These are phyloP conservation scores for Hippocampus zosterae DNA, from an alignment of 2,113 vertebrate species.

Conservation along the genomic window DNA sequence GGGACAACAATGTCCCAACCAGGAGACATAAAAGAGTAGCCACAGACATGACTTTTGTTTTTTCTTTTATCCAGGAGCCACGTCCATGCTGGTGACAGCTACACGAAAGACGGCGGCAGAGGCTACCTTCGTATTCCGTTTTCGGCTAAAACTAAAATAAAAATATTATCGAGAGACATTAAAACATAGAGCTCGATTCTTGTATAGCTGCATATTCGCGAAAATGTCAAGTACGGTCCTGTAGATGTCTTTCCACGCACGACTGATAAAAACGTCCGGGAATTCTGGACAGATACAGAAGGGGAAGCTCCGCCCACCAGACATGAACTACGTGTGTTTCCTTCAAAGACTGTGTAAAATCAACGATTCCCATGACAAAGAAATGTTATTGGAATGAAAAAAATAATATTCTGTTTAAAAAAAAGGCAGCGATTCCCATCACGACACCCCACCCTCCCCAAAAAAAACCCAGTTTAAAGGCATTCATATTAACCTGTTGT, in stretches of 20 bases:
- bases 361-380: no score
- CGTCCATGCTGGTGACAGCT: constrained; percentile 32
- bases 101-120: background rate
- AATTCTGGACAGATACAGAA: constrained; percentile 8
- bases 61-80: constrained; percentile 30
- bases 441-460: no score
- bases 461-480: no score
- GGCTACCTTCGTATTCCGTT: background rate
- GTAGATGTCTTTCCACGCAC: fast-evolving
- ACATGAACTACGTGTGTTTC: background rate
- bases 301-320: constrained; percentile 36
- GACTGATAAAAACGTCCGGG: background rate
- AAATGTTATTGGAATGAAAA: no score
- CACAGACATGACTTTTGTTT: constrained; percentile 11
- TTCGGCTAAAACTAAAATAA: background rate
- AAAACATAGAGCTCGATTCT: background rate
- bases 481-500: background rate
- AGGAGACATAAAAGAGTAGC: constrained; percentile 8
- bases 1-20: constrained; percentile 4
- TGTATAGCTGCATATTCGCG: background rate
- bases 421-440: background rate
- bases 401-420: no score
- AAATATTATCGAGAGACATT: background rate
- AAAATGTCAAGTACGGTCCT: background rate
- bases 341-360: no score